phyloP scores from a whole-genome alignment of 2,113 vertebrate genomes.

The Pontoporia blainvillei region DNA sequence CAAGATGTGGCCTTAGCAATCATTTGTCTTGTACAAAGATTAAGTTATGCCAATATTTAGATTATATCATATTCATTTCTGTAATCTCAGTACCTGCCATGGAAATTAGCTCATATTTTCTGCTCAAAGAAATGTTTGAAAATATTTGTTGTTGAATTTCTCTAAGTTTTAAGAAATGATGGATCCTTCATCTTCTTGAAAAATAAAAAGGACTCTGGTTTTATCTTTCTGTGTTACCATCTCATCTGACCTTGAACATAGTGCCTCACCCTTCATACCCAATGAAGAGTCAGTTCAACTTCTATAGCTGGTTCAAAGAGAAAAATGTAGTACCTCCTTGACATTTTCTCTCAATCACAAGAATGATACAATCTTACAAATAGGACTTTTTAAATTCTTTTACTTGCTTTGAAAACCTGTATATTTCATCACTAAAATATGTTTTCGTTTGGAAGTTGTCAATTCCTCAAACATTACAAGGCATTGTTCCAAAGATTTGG shows the following conservation, averaged over 20 bases:
- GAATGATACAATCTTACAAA: conserved; percentile 59
- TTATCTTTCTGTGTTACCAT: neutral
- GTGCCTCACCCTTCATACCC: neutral
- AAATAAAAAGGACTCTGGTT: neutral
- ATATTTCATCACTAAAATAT: conserved; percentile 64
- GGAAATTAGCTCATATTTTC: neutral
- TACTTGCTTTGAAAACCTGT: conserved; percentile 69
- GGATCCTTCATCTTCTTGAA: neutral
- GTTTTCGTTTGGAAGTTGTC: conserved; percentile 73
- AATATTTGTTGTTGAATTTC: neutral
- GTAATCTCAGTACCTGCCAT: neutral
- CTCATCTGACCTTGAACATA: neutral
- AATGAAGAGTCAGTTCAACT: conserved; percentile 58
- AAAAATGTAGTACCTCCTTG: neutral
- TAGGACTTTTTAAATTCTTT: conserved; percentile 65
- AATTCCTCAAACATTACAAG: conserved; percentile 68
- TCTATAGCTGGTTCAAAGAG: conserved; percentile 24
- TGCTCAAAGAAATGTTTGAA: neutral
- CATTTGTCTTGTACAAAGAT: neutral
- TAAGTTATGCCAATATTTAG: neutral
- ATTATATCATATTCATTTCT: neutral
- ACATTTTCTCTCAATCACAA: conserved; percentile 54
- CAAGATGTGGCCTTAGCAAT: neutral
- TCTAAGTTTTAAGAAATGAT: neutral
- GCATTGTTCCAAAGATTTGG: conserved; percentile 54